Conservation (phyloP, 2,888 invertebrate genomes). For the Acronicta leporina region DNA sequence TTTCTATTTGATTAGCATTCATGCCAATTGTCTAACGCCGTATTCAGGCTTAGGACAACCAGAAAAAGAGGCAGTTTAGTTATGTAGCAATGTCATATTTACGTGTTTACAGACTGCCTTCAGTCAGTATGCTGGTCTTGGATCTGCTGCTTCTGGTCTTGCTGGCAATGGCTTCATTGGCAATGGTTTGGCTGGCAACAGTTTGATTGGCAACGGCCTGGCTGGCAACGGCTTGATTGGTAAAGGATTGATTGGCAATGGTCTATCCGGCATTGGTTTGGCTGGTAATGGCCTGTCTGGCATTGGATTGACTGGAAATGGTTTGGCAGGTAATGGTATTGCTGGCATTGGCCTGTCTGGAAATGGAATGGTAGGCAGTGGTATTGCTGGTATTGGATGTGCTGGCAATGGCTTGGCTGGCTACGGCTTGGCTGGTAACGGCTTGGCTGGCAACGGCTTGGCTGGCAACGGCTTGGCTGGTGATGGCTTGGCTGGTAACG, state of each 20-base stretch:
- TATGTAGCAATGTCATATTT: too few species aligned
- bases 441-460: not conserved
- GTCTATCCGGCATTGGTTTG: not conserved
- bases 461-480: not conserved
- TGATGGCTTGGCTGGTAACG: not conserved
- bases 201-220: not conserved
- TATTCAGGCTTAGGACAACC: too few species aligned
- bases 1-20: too few species aligned
- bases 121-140: not conserved
- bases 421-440: not conserved
- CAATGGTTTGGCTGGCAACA: not conserved
- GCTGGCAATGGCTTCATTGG: too few species aligned
- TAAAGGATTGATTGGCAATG: not conserved
- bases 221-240: not conserved
- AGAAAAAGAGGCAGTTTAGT: too few species aligned
- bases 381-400: not conserved
- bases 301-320: not conserved
- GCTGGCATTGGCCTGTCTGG: not conserved
- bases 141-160: not conserved
- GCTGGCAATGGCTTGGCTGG: not conserved
- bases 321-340: not conserved
- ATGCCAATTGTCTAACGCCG: too few species aligned
- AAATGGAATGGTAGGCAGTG: not conserved
- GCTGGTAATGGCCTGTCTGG: not conserved
- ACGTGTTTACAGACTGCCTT: not conserved